Percentiles rank a stretch among this genome's conserved stretches.
Evolutionary conservation across 1,140 invertebrate genomes (phyloP).

Genomic region (Propsilocerus akamusi): DNA sequence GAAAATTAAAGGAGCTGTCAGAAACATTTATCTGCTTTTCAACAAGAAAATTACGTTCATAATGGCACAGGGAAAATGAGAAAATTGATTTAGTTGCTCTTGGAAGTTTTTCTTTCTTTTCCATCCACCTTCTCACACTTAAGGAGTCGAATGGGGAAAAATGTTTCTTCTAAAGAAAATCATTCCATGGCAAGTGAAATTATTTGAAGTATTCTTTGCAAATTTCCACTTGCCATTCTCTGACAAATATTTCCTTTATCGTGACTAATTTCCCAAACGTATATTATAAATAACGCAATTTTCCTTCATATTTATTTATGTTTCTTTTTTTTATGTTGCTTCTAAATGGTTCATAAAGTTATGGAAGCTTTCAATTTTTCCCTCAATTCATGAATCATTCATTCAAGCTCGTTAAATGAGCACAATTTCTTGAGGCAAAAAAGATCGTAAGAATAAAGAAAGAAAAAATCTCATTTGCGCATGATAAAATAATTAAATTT

Average conservation of each 20-base stretch:
- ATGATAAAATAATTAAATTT: not conserved
- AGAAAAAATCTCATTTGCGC: not conserved
- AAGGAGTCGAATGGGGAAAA: not conserved
- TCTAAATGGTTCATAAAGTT: conserved; percentile 1
- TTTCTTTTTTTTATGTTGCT: too few relatives aligned
- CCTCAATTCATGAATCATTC: not conserved
- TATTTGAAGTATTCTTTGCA: too few relatives aligned
- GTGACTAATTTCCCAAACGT: conserved; percentile 2
- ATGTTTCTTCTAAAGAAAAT: too few relatives aligned
- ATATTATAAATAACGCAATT: too few relatives aligned
- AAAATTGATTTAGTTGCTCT: not conserved
- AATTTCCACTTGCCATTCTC: too few relatives aligned
- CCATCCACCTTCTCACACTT: not conserved
- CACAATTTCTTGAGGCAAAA: too few relatives aligned
- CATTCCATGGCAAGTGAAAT: too few relatives aligned
- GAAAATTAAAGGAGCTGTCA: conserved; percentile 3
- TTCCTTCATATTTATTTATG: too few relatives aligned
- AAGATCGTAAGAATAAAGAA: not conserved
- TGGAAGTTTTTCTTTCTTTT: not conserved
- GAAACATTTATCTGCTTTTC: conserved; percentile 3
- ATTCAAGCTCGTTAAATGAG: not conserved
- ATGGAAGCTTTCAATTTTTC: too few relatives aligned
- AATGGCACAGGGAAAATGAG: not conserved
- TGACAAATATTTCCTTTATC: not conserved
- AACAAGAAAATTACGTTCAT: conserved; percentile 3